Conservation (phyloP, 2,888 invertebrate genomes). For the Synanthedon formicaeformis region DNA sequence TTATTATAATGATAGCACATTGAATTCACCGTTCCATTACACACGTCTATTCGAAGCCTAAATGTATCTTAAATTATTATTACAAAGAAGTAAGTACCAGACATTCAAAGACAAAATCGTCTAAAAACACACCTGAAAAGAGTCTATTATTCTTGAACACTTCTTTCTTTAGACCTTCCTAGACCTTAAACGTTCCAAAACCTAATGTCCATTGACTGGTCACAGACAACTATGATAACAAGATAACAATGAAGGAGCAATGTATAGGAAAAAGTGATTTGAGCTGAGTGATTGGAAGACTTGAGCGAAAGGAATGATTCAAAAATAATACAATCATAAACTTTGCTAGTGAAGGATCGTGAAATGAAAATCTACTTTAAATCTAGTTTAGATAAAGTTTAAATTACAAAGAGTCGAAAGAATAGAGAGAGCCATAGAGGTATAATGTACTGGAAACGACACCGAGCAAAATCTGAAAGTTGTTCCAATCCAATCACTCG, state of each 20-base stretch:
- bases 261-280: constrained; percentile 15
- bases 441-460: too few relatives aligned
- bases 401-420: background rate
- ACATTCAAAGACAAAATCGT: constrained; percentile 29
- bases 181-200: constrained; percentile 6
- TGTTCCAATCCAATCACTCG: too few relatives aligned
- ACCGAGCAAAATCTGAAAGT: too few relatives aligned
- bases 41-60: constrained; percentile 31
- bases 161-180: constrained; percentile 17
- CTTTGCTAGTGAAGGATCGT: too few relatives aligned
- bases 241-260: constrained; percentile 8
- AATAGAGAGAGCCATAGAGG: background rate
- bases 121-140: constrained; percentile 27
- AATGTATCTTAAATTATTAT: constrained; percentile 23
- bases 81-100: constrained; percentile 31
- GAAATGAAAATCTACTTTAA: too few relatives aligned
- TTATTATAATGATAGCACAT: constrained; percentile 30
- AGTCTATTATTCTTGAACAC: constrained; percentile 39
- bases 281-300: constrained; percentile 54
- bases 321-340: background rate
- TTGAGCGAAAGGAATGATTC: constrained; percentile 23
- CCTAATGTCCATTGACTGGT: constrained; percentile 17
- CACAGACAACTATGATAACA: constrained; percentile 19
- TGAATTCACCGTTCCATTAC: constrained; percentile 27
- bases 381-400: background rate